Evolutionary conservation across 1,140 invertebrate genomes (phyloP), one percentile per base, ranked within the genome.

Genomic region (Drosophila tropicalis): DNA sequence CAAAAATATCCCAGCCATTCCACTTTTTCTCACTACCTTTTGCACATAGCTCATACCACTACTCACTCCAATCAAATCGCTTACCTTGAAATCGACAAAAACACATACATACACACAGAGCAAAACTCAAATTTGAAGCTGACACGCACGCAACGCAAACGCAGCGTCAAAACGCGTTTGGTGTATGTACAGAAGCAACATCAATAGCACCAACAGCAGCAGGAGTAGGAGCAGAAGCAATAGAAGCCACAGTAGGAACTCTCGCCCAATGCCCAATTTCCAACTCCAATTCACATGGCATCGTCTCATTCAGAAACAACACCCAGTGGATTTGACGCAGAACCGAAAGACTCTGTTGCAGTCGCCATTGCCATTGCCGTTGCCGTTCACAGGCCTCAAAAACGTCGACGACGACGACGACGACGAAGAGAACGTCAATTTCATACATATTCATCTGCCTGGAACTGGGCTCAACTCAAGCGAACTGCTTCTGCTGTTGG

Each of bases 361-460:
- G 41, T 63, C 65, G 63, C 19, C 32, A 39, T 13, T 62, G 29
- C 32, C 67, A 39, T 13, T 62, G 3, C 32, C 67, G 41, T 60
- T 70, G 63, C 17, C 32, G 39, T 13, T 62, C 64, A 34, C 63
- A 67, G 67, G 65, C 67, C 70, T 72, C 34, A 40, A 70, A 56
- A 70, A 32, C 22, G 39, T 17, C 51, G 68, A 56, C 63, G 66
- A 67, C 17, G 17, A 57, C 17, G 68, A 58, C 67, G 54, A 40
- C 69, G 64, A 40, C 67, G 40, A 54, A 55, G 54, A 75, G 67
- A 75, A 75, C 78, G 78, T 62, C 79, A 78, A 82, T 86, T 79
- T 72, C 75, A 86, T 86, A 82, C 82, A 85, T 87, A 85, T 82
- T 82, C 83, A 87, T 66, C 55, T 67, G 63, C 60, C 60, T 72